Evolutionary conservation across 2,797 vertebrate genomes (phyloP), one percentile per base, ranked within the genome.

Genomic region (Myiothlypis chrysogaster): DNA sequence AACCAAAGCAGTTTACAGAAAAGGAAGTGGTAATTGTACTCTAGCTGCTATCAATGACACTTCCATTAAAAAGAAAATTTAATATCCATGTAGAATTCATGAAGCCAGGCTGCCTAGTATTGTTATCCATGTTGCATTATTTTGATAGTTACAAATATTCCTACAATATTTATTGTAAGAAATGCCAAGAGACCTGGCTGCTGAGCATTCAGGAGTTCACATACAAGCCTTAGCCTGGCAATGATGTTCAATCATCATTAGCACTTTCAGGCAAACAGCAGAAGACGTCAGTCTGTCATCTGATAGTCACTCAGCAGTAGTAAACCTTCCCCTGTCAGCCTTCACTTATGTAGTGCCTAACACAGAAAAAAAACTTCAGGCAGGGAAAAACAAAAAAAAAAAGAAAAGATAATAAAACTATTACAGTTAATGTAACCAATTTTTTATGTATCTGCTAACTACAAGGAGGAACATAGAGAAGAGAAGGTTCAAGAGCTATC

Each of bases 1-100:
- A 96, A 83, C 12, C 17, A 66, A 83, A 84, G 76, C 22, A 83
- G 21, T 60, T 85, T 85, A 80, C 39, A 63, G 71, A 78, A 89
- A 73, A 66, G 13, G n/a, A 95, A 93, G 56, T 57, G 37, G 30
- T 27, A 94, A 85, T 68, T 69, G 6, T 10, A 39, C 8, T 55
- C 44, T 49, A 84, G 28, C 14, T 77, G n/a, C 56, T 85, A 78
- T 61, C 53, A 87, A 4, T 68, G 12, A 61, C 83, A 44, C 10
- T 89, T 73, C 11, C 8, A 41, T 70, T 87, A 59, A n/a, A 69
- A 92, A 90, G 18, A 50, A 85, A 59, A 91, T 46, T 18, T 61
- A 73, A 80, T 55, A 72, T 59, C 32, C 30, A 12, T 37, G 12
- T 70, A 49, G 44, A 87, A 55, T 16, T 59, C n/a, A 59, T n/a